Conservation (phyloP, 2,113 vertebrate species). For the Nymphicus hollandicus region DNA sequence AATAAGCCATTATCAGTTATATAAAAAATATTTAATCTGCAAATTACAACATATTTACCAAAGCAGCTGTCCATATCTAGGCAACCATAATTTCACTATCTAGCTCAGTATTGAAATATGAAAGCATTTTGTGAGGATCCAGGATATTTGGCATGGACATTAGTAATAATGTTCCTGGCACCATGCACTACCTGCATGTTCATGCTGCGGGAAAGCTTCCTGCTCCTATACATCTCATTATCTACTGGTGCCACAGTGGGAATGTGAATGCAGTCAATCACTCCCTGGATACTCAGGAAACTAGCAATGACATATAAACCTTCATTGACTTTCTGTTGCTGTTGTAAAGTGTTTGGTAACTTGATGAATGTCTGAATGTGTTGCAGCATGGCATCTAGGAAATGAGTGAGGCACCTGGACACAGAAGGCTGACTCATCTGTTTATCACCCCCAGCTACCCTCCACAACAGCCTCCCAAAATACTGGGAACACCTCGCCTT, state of each 20-base stretch:
- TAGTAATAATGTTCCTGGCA: slow-evolving; percentile 39
- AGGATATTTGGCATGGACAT: slow-evolving; percentile 33
- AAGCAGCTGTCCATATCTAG: slow-evolving; percentile 44
- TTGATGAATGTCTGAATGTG: slow-evolving; percentile 26
- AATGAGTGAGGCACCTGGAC: slow-evolving; percentile 13
- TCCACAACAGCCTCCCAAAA: background rate
- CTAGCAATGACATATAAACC: slow-evolving; percentile 46
- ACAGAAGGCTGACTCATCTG: slow-evolving; percentile 52
- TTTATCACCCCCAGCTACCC: background rate
- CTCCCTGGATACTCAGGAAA: slow-evolving; percentile 45
- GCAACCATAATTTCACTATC: slow-evolving; percentile 23
- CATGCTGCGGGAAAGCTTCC: slow-evolving; percentile 31
- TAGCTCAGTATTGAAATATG: slow-evolving; percentile 7
- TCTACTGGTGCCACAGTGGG: slow-evolving; percentile 50
- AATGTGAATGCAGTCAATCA: slow-evolving; percentile 52
- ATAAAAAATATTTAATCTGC: slow-evolving; percentile 53
- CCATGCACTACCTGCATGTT: slow-evolving; percentile 5
- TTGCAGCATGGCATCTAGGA: slow-evolving; percentile 20
- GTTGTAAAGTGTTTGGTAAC: slow-evolving; percentile 54
- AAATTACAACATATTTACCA: background rate
- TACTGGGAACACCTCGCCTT: background rate
- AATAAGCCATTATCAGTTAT: slow-evolving; percentile 54
- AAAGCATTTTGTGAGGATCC: slow-evolving; percentile 12
- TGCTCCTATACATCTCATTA: slow-evolving; percentile 66
- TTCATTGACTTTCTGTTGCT: slow-evolving; percentile 57